phyloP scores from a whole-genome alignment of 2,888 invertebrate species.

The Pseudococcus longispinus region DNA sequence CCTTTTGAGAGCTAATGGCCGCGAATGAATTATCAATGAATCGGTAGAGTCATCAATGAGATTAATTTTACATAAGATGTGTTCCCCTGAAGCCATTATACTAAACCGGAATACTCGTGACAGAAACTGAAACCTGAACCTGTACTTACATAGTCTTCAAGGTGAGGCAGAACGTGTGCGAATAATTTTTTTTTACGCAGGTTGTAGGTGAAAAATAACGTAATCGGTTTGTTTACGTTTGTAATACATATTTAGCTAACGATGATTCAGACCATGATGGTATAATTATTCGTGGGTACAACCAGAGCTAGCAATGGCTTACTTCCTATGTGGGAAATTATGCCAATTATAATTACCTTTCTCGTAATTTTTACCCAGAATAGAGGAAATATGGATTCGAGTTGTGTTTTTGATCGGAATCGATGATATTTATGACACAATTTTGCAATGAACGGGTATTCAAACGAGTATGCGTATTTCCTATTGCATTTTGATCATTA shows the following conservation, averaged over 20 bases:
- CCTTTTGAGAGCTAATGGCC: background rate
- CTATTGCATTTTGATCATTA: background rate
- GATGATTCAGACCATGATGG: slow-evolving; percentile 20
- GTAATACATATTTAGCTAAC: background rate
- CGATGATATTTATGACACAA: slow-evolving; percentile 2
- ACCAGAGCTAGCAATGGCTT: background rate
- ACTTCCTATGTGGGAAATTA: background rate
- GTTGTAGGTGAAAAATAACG: background rate
- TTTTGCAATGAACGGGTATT: background rate
- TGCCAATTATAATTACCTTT: background rate
- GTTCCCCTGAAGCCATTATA: background rate
- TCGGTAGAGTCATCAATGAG: background rate
- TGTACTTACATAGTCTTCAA: background rate
- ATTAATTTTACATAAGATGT: background rate
- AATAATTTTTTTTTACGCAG: background rate
- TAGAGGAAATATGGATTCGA: background rate
- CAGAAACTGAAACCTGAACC: too few species aligned
- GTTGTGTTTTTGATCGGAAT: background rate
- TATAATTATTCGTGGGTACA: background rate
- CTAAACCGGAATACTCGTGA: background rate
- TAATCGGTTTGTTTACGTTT: background rate
- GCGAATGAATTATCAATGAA: background rate
- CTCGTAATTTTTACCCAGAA: background rate
- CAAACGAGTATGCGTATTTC: background rate
- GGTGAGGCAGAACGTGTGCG: background rate